These are phyloP conservation scores for Empidonax alnorum DNA, from an alignment of 2,113 vertebrate genomes.

Conservation along the genomic window DNA sequence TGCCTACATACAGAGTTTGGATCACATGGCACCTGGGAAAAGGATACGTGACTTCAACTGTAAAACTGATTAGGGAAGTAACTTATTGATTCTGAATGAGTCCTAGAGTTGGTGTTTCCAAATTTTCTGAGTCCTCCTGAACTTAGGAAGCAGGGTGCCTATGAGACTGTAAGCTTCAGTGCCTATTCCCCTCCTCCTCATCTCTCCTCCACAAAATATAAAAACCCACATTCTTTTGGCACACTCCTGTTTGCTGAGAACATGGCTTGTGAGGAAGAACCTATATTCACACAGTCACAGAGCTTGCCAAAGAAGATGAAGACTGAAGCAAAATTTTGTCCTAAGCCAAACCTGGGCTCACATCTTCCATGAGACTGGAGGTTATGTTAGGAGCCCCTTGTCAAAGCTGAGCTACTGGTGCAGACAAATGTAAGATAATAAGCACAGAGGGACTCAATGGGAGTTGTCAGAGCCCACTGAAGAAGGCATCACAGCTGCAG, in stretches of 20 bases:
- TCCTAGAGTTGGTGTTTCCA: not conserved
- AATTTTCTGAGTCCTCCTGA: not conserved
- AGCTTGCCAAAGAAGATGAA: not conserved
- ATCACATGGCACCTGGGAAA: not conserved
- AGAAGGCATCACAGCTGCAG: not conserved
- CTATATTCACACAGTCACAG: not conserved
- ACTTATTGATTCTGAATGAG: not conserved
- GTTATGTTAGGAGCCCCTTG: not conserved
- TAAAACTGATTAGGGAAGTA: not conserved
- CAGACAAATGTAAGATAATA: not conserved
- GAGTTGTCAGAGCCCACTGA: not conserved
- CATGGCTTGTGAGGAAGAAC: not conserved
- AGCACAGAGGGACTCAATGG: not conserved
- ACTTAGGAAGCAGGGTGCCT: fast-evolving
- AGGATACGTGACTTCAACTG: not conserved
- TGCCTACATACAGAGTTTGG: not conserved
- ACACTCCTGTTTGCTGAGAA: not conserved
- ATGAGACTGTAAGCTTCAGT: not conserved
- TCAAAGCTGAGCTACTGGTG: not conserved
- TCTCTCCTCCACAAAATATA: not conserved
- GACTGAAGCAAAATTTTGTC: not conserved
- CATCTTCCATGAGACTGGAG: not conserved
- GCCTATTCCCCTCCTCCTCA: not conserved
- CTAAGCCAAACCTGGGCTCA: not conserved
- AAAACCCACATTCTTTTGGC: not conserved